Evolutionary conservation across 2,888 invertebrate genomes (phyloP), one percentile per base, ranked within the genome.

Genomic region (Cheilosia impressa): DNA sequence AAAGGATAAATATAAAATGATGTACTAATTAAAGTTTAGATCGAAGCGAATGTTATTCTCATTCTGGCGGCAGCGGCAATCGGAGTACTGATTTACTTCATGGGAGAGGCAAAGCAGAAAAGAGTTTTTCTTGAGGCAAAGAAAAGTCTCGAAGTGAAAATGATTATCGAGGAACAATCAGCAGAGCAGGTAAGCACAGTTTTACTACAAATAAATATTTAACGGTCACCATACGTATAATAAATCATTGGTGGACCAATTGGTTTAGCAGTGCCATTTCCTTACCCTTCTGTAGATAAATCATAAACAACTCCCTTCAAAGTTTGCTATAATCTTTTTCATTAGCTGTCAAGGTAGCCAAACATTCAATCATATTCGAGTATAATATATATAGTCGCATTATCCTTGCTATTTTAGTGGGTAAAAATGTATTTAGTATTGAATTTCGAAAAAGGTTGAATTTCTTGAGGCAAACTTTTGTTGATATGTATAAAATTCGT

Each of bases 101-200:
- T 96, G 90, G 95, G 95, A 88, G 98, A 98, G 91, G 95, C 96
- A 88, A 97, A 97, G 92, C 98, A 98, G 90, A 94, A 98, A 58
- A 94, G 96, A 76, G 97, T 98, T 55, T 98, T 98, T 91, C 93
- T 96, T 87, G 97, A 98, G 92, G 98, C 98, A 4, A 96, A 97
- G 90, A 96, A 97, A 92, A 98, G 98, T 89, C 93, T 98, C 87
- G 96, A 97, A 90, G 97, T 98, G 88, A 98, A 98, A 92, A 94
- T 98, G 89, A 96, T 97, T 72, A 97, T 98, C 88, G 98, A 98
- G 92, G 97, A 98, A 91, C 97, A 98, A 92, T 97, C 97, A 88
- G 96, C 96, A 78, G 98, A 98, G 92, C 97, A 97, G 95, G 97
- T 97, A 90, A 89, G 88, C 77, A 9, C 43, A 6, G 2, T 43